A percentile compares a stretch with the other conserved stretches of the same genome.
phyloP scores from a whole-genome alignment of 1,140 invertebrate species.

The Drosophila azteca region DNA sequence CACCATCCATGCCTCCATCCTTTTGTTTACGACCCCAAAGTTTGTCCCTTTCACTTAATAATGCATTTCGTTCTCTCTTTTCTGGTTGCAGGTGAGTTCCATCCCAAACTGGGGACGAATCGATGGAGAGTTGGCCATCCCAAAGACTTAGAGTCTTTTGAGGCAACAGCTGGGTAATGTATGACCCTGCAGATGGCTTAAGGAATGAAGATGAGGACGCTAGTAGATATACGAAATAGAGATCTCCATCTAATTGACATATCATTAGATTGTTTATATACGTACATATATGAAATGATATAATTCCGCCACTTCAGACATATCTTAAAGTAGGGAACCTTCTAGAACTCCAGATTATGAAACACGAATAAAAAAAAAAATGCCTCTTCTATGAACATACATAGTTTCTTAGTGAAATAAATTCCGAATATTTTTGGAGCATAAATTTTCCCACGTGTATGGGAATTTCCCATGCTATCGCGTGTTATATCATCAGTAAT shows the following conservation, averaged over 20 bases:
- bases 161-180: slow-evolving; percentile 27
- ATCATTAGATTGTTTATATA: no score
- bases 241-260: no score
- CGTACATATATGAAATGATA: no score
- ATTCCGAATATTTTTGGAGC: neutral
- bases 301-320: no score
- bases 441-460: slow-evolving; percentile 6
- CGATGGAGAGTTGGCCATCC: slow-evolving; percentile 1
- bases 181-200: neutral
- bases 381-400: no score
- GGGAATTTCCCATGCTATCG: slow-evolving; percentile 17
- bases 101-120: neutral
- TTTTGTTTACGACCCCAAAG: slow-evolving; percentile 30
- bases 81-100: slow-evolving; percentile 70
- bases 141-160: neutral
- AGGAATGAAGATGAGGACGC: no score
- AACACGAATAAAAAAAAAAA: no score
- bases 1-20: slow-evolving; percentile 24
- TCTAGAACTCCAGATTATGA: no score
- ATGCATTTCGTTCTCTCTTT: slow-evolving; percentile 36
- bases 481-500: slow-evolving; percentile 33
- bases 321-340: no score
- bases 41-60: slow-evolving; percentile 47
- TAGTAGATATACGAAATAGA: no score
- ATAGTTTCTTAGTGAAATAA: no score